phyloP scores from a whole-genome alignment of 2,888 invertebrate species.

The Metalampra italica region DNA sequence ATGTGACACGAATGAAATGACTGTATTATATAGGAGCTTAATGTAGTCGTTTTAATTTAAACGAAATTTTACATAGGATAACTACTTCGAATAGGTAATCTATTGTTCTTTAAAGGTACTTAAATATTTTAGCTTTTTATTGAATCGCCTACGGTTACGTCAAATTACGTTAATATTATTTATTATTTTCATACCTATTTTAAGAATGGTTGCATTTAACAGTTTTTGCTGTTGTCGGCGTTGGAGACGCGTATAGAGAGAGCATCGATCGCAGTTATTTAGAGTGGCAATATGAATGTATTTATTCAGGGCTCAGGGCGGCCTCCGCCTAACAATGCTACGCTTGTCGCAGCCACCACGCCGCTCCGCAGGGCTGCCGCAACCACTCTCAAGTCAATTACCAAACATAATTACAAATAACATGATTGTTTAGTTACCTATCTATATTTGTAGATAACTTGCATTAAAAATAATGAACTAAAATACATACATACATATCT shows the following conservation, averaged over 20 bases:
- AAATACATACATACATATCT: too few relatives aligned
- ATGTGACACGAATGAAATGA: constrained; percentile 20
- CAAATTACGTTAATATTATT: not conserved
- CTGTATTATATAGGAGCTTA: constrained; percentile 11
- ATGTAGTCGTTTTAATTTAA: not conserved
- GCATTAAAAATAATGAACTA: too few relatives aligned
- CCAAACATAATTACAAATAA: constrained; percentile 23
- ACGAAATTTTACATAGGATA: not conserved
- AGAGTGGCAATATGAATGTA: constrained; percentile 78
- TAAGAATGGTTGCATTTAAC: not conserved
- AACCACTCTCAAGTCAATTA: not conserved
- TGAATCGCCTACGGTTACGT: too few relatives aligned
- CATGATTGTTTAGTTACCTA: too few relatives aligned
- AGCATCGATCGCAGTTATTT: constrained; percentile 66
- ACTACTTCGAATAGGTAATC: not conserved
- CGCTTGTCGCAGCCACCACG: constrained; percentile 68
- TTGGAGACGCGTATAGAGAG: constrained; percentile 19
- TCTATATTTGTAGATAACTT: too few relatives aligned
- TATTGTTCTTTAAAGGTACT: too few relatives aligned
- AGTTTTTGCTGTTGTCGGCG: constrained; percentile 3
- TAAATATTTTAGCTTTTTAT: too few relatives aligned
- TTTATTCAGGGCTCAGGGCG: constrained; percentile 75
- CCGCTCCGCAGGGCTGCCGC: constrained; percentile 49
- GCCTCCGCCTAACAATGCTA: constrained; percentile 74
- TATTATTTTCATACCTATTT: not conserved